These are phyloP conservation scores for Orius laevigatus DNA, from an alignment of 1,140 invertebrate genomes.

Conservation along the genomic window DNA sequence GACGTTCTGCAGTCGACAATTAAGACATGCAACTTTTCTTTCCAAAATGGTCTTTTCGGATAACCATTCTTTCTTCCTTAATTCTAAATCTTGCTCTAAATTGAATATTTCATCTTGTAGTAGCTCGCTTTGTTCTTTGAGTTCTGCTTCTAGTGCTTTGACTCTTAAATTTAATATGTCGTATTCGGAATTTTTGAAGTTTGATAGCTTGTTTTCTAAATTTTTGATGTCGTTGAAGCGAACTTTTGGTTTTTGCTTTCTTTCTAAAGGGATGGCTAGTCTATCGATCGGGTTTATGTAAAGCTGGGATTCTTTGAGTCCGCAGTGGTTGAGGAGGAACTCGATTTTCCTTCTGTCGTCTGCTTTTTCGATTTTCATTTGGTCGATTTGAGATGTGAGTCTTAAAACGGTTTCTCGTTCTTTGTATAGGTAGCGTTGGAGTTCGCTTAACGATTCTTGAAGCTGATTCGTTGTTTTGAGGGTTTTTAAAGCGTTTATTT, in stretches of 20 bases:
- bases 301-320: slow-evolving; percentile 9
- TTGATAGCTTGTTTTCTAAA: slow-evolving; percentile 6
- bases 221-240: slow-evolving; percentile 8
- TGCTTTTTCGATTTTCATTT: slow-evolving; percentile 8
- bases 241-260: neutral
- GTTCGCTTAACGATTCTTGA: slow-evolving; percentile 13
- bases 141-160: slow-evolving; percentile 7
- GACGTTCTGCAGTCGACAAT: slow-evolving; percentile 9
- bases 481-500: slow-evolving; percentile 3
- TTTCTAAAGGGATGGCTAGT: neutral
- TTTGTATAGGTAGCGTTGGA: slow-evolving; percentile 14
- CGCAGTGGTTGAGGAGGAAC: slow-evolving; percentile 4
- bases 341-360: slow-evolving; percentile 12
- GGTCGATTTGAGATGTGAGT: slow-evolving; percentile 15
- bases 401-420: slow-evolving; percentile 16
- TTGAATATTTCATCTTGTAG: slow-evolving; percentile 13
- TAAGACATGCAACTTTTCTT: slow-evolving; percentile 12
- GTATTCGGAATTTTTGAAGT: slow-evolving; percentile 6
- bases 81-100: slow-evolving; percentile 12
- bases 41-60: slow-evolving; percentile 4
- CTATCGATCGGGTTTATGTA: neutral
- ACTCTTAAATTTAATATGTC: slow-evolving; percentile 8
- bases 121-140: slow-evolving; percentile 10
- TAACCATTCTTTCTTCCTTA: slow-evolving; percentile 9
- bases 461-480: slow-evolving; percentile 8